A percentile compares a stretch with the other conserved stretches of the same genome.
Evolutionary conservation across 2,797 vertebrate genomes (phyloP).

Genomic region (Cheirogaleus major): DNA sequence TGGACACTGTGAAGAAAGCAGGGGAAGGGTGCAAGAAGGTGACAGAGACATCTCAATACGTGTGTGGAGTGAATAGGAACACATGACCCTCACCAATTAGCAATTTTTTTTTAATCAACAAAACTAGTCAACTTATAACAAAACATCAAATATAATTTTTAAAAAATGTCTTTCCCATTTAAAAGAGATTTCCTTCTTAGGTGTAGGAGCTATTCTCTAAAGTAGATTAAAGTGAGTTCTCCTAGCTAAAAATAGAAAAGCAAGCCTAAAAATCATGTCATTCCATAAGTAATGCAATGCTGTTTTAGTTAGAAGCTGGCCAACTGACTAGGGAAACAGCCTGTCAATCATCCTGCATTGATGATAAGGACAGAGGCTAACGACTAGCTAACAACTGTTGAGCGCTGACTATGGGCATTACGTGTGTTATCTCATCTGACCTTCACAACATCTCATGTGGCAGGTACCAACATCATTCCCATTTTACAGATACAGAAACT

Average conservation of each 20-base stretch:
- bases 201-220: background rate
- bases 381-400: background rate
- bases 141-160: background rate
- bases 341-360: background rate
- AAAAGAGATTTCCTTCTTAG: conserved; percentile 6
- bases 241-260: background rate
- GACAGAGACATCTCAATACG: background rate
- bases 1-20: background rate
- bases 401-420: background rate
- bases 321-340: background rate
- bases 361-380: background rate
- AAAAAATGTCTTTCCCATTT: background rate
- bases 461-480: background rate
- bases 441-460: background rate
- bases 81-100: background rate
- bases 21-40: background rate
- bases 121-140: conserved; percentile 19
- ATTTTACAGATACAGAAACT: background rate
- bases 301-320: background rate
- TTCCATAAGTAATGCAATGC: background rate
- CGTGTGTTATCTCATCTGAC: background rate
- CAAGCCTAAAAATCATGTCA: background rate
- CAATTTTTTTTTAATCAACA: background rate
- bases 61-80: background rate
- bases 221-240: background rate